Evolutionary conservation across 92 coral and sea anemone genomes (phyloP).

Genomic region (Paragorgia papillata): DNA sequence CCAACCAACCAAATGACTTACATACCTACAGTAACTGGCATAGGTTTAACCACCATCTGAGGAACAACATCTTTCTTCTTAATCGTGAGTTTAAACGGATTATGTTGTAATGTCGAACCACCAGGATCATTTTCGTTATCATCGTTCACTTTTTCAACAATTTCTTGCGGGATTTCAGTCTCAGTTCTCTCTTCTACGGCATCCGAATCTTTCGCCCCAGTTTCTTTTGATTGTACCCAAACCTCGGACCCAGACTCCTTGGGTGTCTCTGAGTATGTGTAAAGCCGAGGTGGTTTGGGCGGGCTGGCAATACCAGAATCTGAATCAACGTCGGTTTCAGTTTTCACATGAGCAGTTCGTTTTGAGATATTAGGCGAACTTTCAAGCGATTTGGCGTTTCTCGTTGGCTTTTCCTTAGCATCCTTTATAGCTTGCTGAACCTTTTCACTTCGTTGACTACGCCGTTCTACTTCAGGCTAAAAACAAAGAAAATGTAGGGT

Average conservation of each 20-base stretch:
- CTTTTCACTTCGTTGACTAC: constrained; percentile 40
- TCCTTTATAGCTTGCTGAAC: constrained; percentile 36
- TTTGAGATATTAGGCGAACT: not conserved
- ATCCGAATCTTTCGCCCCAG: not conserved
- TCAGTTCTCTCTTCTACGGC: not conserved
- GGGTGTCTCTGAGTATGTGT: constrained; percentile 12
- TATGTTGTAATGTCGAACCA: constrained; percentile 24
- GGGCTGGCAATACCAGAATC: constrained; percentile 22
- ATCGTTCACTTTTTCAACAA: not conserved
- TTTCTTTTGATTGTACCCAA: not conserved
- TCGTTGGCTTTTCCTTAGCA: constrained; percentile 24
- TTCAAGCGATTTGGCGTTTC: constrained; percentile 37
- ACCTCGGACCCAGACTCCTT: not conserved
- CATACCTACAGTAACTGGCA: constrained; percentile 14
- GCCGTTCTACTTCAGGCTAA: constrained; percentile 35
- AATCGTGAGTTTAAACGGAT: constrained; percentile 36
- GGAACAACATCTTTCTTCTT: constrained; percentile 31
- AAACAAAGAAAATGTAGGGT: not conserved
- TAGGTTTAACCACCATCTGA: constrained; percentile 29
- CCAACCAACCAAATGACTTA: no score
- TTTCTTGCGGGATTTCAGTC: not conserved
- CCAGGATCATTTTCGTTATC: not conserved
- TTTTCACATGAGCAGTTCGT: not conserved
- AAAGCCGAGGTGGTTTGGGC: constrained; percentile 39
- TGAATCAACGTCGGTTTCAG: not conserved